Evolutionary conservation across 2,113 vertebrate genomes (phyloP).

Genomic region (Vulpes ferrilata): DNA sequence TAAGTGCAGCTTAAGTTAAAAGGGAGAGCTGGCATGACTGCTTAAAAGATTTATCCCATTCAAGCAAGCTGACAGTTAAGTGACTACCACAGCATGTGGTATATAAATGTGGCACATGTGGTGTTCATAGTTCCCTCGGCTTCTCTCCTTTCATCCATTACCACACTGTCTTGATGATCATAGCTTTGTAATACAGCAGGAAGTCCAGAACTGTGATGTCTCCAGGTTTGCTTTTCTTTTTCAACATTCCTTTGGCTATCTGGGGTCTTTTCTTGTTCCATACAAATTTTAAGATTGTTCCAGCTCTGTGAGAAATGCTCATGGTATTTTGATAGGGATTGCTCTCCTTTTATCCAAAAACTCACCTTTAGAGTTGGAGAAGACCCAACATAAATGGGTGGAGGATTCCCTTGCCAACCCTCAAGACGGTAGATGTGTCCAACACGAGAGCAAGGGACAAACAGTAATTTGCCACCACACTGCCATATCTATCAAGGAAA

Average conservation of each 20-base stretch:
- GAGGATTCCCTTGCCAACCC: slow-evolving; percentile 98
- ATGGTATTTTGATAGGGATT: too few relatives aligned
- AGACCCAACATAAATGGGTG: slow-evolving; percentile 96
- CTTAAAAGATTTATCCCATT: too few relatives aligned
- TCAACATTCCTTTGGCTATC: too few relatives aligned
- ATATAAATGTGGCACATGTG: background rate
- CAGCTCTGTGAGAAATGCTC: too few relatives aligned
- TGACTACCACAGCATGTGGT: background rate
- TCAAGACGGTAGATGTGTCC: slow-evolving; percentile 98
- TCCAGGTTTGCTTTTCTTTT: too few relatives aligned
- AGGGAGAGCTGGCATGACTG: accelerated
- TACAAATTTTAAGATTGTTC: too few relatives aligned
- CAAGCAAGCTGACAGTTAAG: background rate
- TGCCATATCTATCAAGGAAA: slow-evolving; percentile 95
- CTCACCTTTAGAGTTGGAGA: slow-evolving; percentile 98
- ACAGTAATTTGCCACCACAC: slow-evolving; percentile 96
- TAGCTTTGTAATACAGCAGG: too few relatives aligned
- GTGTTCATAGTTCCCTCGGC: background rate
- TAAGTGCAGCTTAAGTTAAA: background rate
- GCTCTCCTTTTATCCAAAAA: background rate
- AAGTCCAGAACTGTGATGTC: too few relatives aligned
- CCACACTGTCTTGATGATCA: too few relatives aligned
- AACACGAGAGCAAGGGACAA: slow-evolving; percentile 97
- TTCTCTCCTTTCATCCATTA: background rate
- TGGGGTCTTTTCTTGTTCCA: too few relatives aligned